phyloP scores from a whole-genome alignment of 92 coral and sea anemone genomes.

The Porites cylindrica region DNA sequence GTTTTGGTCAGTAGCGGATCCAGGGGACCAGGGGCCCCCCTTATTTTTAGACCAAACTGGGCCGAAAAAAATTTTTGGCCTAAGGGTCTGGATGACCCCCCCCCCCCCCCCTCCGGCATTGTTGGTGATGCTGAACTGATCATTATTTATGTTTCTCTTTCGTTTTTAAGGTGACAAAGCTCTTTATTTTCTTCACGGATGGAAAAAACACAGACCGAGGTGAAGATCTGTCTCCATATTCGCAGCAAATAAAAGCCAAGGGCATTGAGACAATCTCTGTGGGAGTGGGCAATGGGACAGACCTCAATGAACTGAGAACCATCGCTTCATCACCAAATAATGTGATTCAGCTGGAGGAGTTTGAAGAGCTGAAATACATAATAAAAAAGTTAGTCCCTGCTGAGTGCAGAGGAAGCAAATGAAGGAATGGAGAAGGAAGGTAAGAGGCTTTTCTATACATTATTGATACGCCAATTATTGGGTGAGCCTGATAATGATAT shows the following conservation, averaged over 20 bases:
- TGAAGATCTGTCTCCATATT: neutral
- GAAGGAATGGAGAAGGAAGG: too few species aligned
- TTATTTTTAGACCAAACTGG: too few species aligned
- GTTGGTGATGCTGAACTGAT: neutral
- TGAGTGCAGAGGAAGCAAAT: conserved; percentile 6
- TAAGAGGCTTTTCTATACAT: too few species aligned
- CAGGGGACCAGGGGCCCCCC: too few species aligned
- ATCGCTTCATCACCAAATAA: conserved; percentile 70
- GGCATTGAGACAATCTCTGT: conserved; percentile 69
- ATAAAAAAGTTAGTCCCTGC: conserved; percentile 56
- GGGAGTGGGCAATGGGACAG: conserved; percentile 59
- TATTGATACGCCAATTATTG: too few species aligned
- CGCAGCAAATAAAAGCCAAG: conserved; percentile 20
- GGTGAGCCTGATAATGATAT: too few species aligned
- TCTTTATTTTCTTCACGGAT: conserved; percentile 85
- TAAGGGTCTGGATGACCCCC: too few species aligned
- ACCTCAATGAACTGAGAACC: conserved; percentile 17
- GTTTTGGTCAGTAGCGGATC: too few species aligned
- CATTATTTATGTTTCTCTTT: neutral
- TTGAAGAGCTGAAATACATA: conserved; percentile 68
- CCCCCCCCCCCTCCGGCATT: too few species aligned
- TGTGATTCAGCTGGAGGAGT: conserved; percentile 49
- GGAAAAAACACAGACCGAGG: conserved; percentile 54
- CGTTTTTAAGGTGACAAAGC: conserved; percentile 40
- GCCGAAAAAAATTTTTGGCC: too few species aligned